These are phyloP conservation scores for Drosophila repleta DNA, from an alignment of 1,140 invertebrate species.

Conservation along the genomic window DNA sequence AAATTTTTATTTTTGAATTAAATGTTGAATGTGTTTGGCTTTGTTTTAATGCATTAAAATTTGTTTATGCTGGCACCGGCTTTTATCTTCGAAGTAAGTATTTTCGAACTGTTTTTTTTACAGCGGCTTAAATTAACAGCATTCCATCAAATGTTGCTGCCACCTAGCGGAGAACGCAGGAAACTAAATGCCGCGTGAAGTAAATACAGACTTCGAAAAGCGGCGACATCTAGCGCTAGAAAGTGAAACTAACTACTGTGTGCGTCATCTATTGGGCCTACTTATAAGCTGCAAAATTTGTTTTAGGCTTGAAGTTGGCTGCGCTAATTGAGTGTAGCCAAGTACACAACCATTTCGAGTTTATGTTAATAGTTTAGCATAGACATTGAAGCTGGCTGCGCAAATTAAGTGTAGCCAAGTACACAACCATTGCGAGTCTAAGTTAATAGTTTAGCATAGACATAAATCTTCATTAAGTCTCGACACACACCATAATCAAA, in stretches of 20 bases:
- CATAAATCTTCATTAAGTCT: not conserved
- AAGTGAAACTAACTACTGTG: not conserved
- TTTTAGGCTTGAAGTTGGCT: not conserved
- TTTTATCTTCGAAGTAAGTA: not conserved
- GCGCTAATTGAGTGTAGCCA: not conserved
- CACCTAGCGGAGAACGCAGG: not conserved
- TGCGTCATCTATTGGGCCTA: not conserved
- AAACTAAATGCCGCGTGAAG: not conserved
- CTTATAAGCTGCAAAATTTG: not conserved
- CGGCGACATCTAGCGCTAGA: not conserved
- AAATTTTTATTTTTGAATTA: no score
- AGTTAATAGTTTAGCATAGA: not conserved
- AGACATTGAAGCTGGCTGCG: slow-evolving; percentile 2
- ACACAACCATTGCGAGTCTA: not conserved
- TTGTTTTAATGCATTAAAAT: no score
- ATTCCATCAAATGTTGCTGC: no score
- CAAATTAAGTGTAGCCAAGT: not conserved
- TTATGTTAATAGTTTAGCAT: not conserved
- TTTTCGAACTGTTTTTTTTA: not conserved
- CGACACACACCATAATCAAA: slow-evolving; percentile 8
- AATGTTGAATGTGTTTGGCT: no score
- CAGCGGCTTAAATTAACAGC: no score
- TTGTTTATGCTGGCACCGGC: no score
- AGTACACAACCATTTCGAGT: not conserved
- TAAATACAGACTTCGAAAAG: no score